Conservation (phyloP, 92 coral and sea anemone species). For the Hydrozoanthus gracilis region DNA sequence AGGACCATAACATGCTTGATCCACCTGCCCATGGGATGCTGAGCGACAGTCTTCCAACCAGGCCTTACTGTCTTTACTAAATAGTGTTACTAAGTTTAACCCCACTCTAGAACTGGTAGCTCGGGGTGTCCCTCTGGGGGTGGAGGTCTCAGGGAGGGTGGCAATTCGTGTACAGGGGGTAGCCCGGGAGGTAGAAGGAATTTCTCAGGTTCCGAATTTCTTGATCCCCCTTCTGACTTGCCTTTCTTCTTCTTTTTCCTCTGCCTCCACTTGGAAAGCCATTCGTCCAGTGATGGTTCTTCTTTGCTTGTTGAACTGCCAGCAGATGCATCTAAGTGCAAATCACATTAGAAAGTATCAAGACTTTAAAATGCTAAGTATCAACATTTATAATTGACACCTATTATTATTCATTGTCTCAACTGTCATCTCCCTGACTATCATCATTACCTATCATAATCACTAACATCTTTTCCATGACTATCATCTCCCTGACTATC, state of each 20-base stretch:
- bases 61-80: too few species aligned
- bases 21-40: too few species aligned
- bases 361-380: too few species aligned
- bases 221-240: constrained; percentile 39
- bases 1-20: too few species aligned
- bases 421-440: not conserved
- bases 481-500: not conserved
- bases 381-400: too few species aligned
- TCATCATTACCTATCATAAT: not conserved
- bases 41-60: too few species aligned
- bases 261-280: constrained; percentile 88
- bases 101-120: constrained; percentile 84
- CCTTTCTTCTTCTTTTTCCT: constrained; percentile 53
- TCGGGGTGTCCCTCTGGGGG: constrained; percentile 89
- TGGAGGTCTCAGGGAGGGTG: constrained; percentile 94
- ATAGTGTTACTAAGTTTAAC: constrained; percentile 36
- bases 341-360: not conserved
- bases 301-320: constrained; percentile 25
- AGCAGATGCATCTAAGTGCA: constrained; percentile 45
- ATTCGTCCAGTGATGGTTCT: constrained; percentile 71
- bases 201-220: constrained; percentile 43
- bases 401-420: too few species aligned
- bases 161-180: constrained; percentile 80
- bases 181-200: constrained; percentile 85
- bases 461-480: not conserved